phyloP scores from a whole-genome alignment of 2,113 vertebrate genomes.

The Piaya cayana region DNA sequence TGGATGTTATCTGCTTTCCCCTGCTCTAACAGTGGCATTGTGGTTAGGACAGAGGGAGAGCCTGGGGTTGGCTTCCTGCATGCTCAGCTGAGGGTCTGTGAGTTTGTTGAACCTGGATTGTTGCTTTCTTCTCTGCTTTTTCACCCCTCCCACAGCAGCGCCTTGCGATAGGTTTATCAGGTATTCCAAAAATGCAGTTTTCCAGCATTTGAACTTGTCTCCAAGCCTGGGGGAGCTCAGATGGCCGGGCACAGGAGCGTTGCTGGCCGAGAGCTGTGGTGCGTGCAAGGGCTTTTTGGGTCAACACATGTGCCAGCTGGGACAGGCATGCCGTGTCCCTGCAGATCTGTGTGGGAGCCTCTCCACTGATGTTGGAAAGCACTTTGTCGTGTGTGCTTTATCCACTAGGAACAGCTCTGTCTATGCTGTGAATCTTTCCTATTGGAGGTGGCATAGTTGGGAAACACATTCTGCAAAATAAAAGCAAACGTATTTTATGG shows the following conservation, averaged over 20 bases:
- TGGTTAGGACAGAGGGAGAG: neutral
- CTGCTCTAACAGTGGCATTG: neutral
- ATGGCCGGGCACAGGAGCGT: neutral
- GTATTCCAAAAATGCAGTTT: neutral
- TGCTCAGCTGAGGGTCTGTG: neutral
- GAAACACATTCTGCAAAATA: neutral
- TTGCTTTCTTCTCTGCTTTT: neutral
- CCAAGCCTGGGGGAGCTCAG: neutral
- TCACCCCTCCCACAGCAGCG: neutral
- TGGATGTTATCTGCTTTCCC: neutral
- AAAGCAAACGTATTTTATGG: fast-evolving
- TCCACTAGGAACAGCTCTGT: neutral
- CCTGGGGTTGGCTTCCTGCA: neutral
- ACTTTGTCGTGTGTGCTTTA: neutral
- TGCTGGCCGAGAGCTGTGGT: neutral
- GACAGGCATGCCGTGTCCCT: neutral
- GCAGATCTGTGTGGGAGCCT: neutral
- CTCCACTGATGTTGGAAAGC: neutral
- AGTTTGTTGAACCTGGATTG: neutral
- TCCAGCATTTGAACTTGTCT: neutral
- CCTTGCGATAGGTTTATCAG: neutral
- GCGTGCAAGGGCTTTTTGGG: fast-evolving
- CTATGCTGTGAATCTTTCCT: neutral
- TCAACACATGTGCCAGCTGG: neutral
- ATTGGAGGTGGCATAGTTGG: neutral